Evolutionary conservation across 2,113 vertebrate genomes (phyloP).

Genomic region (Xenotilapia flavipinnis): DNA sequence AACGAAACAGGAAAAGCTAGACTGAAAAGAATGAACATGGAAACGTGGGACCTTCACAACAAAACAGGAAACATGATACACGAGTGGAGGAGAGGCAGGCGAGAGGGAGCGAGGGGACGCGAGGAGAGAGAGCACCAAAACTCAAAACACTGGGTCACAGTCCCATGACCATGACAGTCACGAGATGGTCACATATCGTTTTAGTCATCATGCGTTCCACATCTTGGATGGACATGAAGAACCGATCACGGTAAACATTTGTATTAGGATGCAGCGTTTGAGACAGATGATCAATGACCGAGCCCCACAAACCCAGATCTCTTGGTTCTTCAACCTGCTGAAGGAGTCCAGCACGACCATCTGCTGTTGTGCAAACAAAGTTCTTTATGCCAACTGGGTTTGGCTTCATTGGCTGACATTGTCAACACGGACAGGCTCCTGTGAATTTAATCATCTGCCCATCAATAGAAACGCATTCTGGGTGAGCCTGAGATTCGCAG

Average conservation of each 20-base stretch:
- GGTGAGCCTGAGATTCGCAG: not conserved
- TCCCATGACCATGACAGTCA: not conserved
- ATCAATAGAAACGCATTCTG: not conserved
- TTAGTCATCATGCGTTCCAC: not conserved
- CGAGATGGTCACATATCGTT: not conserved
- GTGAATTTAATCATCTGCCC: not conserved
- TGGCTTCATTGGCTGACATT: not conserved
- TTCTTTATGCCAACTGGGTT: not conserved
- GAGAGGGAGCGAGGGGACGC: not conserved
- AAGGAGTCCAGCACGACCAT: not conserved
- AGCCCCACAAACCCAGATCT: not conserved
- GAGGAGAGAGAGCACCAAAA: not conserved
- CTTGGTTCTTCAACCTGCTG: not conserved
- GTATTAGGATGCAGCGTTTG: not conserved
- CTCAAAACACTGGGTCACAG: not conserved
- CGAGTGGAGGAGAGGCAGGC: not conserved
- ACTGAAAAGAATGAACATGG: rapidly evolving
- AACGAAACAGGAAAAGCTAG: not conserved
- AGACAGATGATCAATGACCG: not conserved
- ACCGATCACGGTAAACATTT: not conserved
- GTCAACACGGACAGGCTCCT: not conserved
- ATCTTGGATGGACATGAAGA: not conserved
- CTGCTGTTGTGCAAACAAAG: not conserved
- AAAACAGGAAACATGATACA: not conserved
- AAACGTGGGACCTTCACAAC: not conserved